phyloP scores from a whole-genome alignment of 2,797 vertebrate species.

The Periophthalmus magnuspinnatus region DNA sequence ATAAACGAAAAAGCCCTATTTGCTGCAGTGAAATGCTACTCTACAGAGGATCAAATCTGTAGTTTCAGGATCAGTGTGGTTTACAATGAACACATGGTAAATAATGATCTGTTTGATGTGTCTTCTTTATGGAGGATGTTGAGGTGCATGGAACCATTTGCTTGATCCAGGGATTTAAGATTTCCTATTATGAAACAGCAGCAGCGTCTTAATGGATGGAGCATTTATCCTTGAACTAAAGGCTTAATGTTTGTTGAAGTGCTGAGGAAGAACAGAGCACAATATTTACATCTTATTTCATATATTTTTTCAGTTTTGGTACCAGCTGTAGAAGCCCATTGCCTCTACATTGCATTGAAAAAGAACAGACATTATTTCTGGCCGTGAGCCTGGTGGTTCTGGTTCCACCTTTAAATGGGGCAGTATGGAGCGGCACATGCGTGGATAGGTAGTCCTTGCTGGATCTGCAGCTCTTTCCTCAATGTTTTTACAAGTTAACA shows the following conservation, averaged over 20 bases:
- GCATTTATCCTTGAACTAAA: not conserved
- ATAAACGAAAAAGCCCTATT: too few species aligned
- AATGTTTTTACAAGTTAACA: not conserved
- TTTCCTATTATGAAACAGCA: too few species aligned
- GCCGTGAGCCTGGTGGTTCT: constrained; percentile 38
- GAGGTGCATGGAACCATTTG: too few species aligned
- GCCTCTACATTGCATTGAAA: constrained; percentile 26
- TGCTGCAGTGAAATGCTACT: too few species aligned
- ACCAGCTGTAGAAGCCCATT: constrained; percentile 10
- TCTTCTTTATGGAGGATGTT: too few species aligned
- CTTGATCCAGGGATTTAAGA: too few species aligned
- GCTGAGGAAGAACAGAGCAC: not conserved
- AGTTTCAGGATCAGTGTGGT: too few species aligned
- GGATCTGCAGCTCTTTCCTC: not conserved
- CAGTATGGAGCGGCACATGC: constrained; percentile 23
- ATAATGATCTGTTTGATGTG: too few species aligned
- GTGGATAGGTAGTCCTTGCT: not conserved
- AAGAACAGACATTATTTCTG: constrained; percentile 39
- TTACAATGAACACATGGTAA: too few species aligned
- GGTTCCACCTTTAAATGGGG: constrained; percentile 38
- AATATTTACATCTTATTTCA: not conserved
- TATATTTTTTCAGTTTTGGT: not conserved
- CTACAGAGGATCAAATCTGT: too few species aligned
- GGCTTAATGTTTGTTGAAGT: not conserved
- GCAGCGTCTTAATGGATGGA: not conserved